Evolutionary conservation across 2,888 invertebrate genomes (phyloP), one percentile per base, ranked within the genome.

Genomic region (Spatulosminthurus flaviceps): DNA sequence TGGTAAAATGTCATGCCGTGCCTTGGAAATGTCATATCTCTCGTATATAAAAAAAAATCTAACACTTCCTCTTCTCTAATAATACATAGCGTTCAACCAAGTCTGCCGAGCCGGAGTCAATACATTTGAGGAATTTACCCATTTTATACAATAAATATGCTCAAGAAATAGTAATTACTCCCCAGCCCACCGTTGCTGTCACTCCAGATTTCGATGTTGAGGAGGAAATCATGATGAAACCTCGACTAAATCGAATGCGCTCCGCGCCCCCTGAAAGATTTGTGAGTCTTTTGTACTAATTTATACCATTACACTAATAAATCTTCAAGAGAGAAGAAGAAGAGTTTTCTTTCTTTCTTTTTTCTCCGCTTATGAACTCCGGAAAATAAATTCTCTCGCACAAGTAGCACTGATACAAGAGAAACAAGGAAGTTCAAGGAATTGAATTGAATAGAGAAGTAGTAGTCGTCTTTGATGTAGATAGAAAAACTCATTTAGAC

Each of bases 141-240:
- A 91, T 93, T 43, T 89, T 93, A 61, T 92, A 91, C 86, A 93
- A 93, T 87, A 91, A 90, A 84, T 93, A 93, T 86, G 92, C 92
- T 0, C 87, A 85, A 75, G 85, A 85, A 51, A 66, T 83, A 13
- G 81, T 82, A 16, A 78, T 74, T 74, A 76, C 77, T 42, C 75
- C 61, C 21, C 72, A 79, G 76, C 79, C 81, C 16, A 80, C 78
- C 64, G 79, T 79, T 21, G 71, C 80, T 61, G 41, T 66, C 0
- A 87, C 89, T 0, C 85, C 89, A 0, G 89, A 89, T 0, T 82
- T 84, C 41, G 82, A 82, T 26, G 71, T 82, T 69, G 85, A 83
- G 70, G 82, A 85, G 61, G 85, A 85, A 73, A 70, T n/a, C n/a
- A n/a, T 82, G 78, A 82, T 81, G 61, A 80, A 77, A 71, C 61